Conservation (phyloP, 2,888 invertebrate genomes). For the Actias luna region DNA sequence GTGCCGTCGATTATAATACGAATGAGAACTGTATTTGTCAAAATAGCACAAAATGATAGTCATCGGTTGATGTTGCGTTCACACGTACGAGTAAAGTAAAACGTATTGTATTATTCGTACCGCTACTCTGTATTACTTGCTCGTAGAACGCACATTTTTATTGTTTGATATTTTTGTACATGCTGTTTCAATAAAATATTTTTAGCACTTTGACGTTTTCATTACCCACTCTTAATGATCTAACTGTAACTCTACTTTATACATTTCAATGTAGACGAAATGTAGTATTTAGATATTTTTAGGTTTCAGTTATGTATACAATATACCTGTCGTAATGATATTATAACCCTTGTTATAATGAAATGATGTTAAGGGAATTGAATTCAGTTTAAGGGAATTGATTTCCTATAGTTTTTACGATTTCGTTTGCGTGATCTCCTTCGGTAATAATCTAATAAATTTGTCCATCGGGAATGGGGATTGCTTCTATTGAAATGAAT, state of each 20-base stretch:
- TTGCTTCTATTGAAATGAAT: slow-evolving; percentile 54
- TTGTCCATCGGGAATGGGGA: slow-evolving; percentile 71
- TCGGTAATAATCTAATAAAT: slow-evolving; percentile 77
- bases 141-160: slow-evolving; percentile 43
- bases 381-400: slow-evolving; percentile 73
- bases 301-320: not conserved
- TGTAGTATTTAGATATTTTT: not conserved
- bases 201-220: slow-evolving; percentile 49
- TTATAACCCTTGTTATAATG: slow-evolving; percentile 32
- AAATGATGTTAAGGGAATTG: slow-evolving; percentile 63
- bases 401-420: slow-evolving; percentile 77
- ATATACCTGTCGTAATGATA: not conserved
- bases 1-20: slow-evolving; percentile 64
- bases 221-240: slow-evolving; percentile 38
- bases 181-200: slow-evolving; percentile 41
- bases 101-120: slow-evolving; percentile 60
- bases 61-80: slow-evolving; percentile 53
- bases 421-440: slow-evolving; percentile 79
- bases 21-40: slow-evolving; percentile 63
- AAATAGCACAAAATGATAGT: slow-evolving; percentile 70
- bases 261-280: not conserved
- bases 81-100: slow-evolving; percentile 59
- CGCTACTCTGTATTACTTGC: slow-evolving; percentile 47
- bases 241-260: not conserved
- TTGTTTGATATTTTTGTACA: slow-evolving; percentile 48